Percentiles rank a stretch among this genome's conserved stretches.
phyloP scores from a whole-genome alignment of 1,140 invertebrate genomes.

The Anadara kagoshimensis region DNA sequence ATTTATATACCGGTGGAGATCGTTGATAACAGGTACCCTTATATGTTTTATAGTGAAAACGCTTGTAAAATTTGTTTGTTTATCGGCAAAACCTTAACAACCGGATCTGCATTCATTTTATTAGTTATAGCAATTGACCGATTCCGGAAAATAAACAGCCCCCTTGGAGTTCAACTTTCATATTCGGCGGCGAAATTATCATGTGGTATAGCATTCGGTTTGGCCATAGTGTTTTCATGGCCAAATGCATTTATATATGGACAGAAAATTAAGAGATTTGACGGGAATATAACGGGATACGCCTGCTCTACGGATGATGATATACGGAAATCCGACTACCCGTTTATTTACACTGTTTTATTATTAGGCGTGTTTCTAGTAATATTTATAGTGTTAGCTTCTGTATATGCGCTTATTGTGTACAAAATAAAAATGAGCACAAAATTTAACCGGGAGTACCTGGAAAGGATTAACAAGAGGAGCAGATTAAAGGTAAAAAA shows the following conservation, averaged over 20 bases:
- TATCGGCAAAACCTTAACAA: conserved; percentile 24
- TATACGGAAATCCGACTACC: conserved; percentile 27
- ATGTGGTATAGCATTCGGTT: conserved; percentile 17
- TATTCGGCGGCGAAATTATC: conserved; percentile 17
- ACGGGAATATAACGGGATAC: conserved; percentile 36
- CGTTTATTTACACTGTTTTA: conserved; percentile 32
- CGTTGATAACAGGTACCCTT: conserved; percentile 34
- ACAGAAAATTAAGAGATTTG: conserved; percentile 16
- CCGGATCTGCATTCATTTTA: conserved; percentile 39
- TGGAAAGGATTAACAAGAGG: no score
- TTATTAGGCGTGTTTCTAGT: conserved; percentile 27
- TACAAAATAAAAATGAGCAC: conserved; percentile 6
- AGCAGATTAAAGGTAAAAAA: no score
- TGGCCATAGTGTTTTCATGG: conserved; percentile 32
- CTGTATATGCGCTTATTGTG: conserved; percentile 24
- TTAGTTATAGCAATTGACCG: conserved; percentile 33
- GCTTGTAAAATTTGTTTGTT: conserved; percentile 34
- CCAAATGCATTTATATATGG: conserved; percentile 38
- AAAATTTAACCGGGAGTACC: conserved; percentile 8
- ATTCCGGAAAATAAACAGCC: conserved; percentile 34
- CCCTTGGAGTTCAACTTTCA: conserved; percentile 19
- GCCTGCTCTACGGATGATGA: conserved; percentile 36
- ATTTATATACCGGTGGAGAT: conserved; percentile 35
- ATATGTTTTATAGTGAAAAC: conserved; percentile 39
- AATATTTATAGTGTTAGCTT: conserved; percentile 26